Percentiles rank a stretch among this genome's conserved stretches.
These are phyloP conservation scores for Cheirogaleus medius DNA, from an alignment of 2,113 vertebrate species.

Conservation along the genomic window DNA sequence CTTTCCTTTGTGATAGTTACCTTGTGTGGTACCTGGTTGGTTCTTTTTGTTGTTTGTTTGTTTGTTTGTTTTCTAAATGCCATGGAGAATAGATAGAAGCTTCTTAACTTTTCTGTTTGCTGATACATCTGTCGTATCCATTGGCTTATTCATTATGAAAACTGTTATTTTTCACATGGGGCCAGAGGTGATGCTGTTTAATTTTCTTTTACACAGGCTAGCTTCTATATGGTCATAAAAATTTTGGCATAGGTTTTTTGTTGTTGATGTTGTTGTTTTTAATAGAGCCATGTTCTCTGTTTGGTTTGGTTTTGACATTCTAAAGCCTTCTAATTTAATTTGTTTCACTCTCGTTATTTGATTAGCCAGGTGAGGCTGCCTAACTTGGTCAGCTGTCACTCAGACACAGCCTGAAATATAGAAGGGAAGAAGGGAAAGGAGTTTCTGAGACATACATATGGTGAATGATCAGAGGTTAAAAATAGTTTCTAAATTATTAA, in stretches of 20 bases:
- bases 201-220: not conserved
- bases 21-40: constrained; percentile 50
- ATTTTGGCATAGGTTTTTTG: not conserved
- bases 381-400: not conserved
- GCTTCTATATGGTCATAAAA: constrained; percentile 26
- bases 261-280: not conserved
- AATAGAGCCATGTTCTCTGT: constrained; percentile 37
- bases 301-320: constrained; percentile 33
- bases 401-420: not conserved
- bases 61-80: not conserved
- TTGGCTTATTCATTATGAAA: constrained; percentile 20
- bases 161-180: not conserved
- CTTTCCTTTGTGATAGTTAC: constrained; percentile 58
- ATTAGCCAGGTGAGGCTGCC: not conserved
- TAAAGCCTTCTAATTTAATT: constrained; percentile 47
- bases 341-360: constrained; percentile 33
- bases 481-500: constrained; percentile 30
- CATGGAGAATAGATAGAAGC: constrained; percentile 48
- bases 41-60: not conserved
- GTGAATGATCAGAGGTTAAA: not conserved
- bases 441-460: not conserved
- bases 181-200: not conserved
- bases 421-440: not conserved
- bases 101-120: constrained; percentile 50
- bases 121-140: constrained; percentile 29